These are phyloP conservation scores for Puntigrus tetrazona DNA, from an alignment of 2,113 vertebrate species.

Conservation along the genomic window DNA sequence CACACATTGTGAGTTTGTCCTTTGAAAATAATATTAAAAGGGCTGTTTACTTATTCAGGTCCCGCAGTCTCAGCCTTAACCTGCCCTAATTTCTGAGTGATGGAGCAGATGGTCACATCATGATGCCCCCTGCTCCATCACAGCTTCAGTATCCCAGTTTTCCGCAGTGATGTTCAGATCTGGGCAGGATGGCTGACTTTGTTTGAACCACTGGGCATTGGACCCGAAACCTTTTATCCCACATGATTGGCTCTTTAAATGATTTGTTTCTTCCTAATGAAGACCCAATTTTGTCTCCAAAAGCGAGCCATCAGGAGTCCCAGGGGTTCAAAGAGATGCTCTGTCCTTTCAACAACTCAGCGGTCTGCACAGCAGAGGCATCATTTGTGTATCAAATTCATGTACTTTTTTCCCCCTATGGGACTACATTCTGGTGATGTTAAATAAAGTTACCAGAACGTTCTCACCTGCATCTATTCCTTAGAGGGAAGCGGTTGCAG, in stretches of 20 bases:
- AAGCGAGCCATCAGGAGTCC: constrained; percentile 21
- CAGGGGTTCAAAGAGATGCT: not conserved
- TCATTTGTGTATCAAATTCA: constrained; percentile 12
- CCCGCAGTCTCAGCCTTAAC: constrained; percentile 31
- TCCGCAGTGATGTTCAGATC: constrained; percentile 41
- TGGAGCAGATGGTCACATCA: constrained; percentile 56
- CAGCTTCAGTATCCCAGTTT: constrained; percentile 50
- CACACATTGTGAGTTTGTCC: constrained; percentile 5
- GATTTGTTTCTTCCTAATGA: constrained; percentile 36
- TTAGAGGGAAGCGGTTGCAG: not conserved
- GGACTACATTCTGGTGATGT: not conserved
- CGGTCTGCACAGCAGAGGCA: not conserved
- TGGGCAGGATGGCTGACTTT: constrained; percentile 45
- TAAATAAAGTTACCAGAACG: not conserved
- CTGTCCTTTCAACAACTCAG: not conserved
- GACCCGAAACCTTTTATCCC: constrained; percentile 45
- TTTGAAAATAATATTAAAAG: constrained; percentile 47
- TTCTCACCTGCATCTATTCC: not conserved
- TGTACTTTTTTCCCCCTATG: not conserved
- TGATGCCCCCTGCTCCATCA: constrained; percentile 45
- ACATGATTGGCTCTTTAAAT: constrained; percentile 39
- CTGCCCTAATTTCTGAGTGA: constrained; percentile 43
- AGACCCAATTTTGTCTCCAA: constrained; percentile 39
- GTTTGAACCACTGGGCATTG: constrained; percentile 40
- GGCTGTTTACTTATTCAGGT: constrained; percentile 20